Evolutionary conservation across 1,140 invertebrate genomes (phyloP), one percentile per base, ranked within the genome.

Genomic region (Saccostrea echinata): DNA sequence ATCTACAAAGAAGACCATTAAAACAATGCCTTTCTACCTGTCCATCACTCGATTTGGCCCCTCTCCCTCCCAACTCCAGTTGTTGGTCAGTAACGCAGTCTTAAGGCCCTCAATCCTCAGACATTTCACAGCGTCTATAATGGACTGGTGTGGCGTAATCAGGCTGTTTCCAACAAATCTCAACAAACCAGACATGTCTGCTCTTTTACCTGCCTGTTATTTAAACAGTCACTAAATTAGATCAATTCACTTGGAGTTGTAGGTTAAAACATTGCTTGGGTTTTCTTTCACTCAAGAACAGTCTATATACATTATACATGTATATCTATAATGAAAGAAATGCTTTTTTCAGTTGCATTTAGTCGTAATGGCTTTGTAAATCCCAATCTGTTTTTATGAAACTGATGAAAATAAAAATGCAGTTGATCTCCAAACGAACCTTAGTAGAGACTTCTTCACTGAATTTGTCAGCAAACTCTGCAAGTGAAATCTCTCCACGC

Each of bases 21-120:
- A 43, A 43, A 43, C 9, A 43, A 43, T 43, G 43, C 55, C 21
- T 61, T 21, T 6, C 3, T 83, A 83, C 81, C 81, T 83, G n/a
- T 43, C 33, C 51, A 83, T 52, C 18, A 51, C 24, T 35, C n/a
- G 3, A 35, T 51, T 33, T 52, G 18, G n/a, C 43, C 30, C 81
- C 21, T 51, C 24, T 12, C 43, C 81, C n/a, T 51, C 35, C 81
- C 33, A 55, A 13, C 55, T 68, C 92, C 93, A 96, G 91, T 96
- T 96, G 90, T 96, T 96, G 13, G 95, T 96, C 1, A 96, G 92
- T 12, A 96, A 86, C 3, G 93, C 95, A 12, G 95, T 95, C 88
- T 95, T 94, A 51, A 95, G 84, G 4, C 95, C 95, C 43, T 94
- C 92, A 0, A 92, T 91, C 80, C 91, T 89, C 0, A 95, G 90